phyloP scores from a whole-genome alignment of 35 echinoderm and acorn worm species.

The Lytechinus pictus region DNA sequence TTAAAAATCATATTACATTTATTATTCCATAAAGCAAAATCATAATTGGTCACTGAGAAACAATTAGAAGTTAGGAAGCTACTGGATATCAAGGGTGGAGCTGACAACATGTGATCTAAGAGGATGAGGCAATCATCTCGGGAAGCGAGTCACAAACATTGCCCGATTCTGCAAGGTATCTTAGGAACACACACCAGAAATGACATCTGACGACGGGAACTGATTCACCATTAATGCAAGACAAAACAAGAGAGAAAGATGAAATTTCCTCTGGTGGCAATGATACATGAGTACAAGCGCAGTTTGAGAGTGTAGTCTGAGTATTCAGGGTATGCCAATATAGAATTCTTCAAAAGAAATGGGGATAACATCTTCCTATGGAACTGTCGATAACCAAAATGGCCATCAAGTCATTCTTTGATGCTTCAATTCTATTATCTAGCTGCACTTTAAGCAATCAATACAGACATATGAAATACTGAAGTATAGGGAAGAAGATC shows the following conservation, averaged over 20 bases:
- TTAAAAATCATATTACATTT: not conserved
- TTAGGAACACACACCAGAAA: conserved; percentile 26
- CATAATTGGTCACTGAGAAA: not conserved
- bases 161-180: conserved; percentile 2
- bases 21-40: not conserved
- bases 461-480: not conserved
- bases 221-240: conserved; percentile 50
- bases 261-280: conserved; percentile 44
- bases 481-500: not conserved
- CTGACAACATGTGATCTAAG: not conserved
- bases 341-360: not conserved
- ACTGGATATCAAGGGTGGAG: not conserved
- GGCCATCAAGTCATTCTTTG: not conserved
- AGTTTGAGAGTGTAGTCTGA: conserved; percentile 3
- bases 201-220: conserved; percentile 53
- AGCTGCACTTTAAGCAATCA: not conserved
- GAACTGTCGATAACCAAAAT: not conserved
- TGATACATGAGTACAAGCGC: not conserved
- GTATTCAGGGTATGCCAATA: not conserved
- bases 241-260: conserved; percentile 38
- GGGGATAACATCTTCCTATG: not conserved
- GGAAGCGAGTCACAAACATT: not conserved
- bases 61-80: not conserved
- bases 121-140: not conserved
- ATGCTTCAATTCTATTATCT: not conserved